phyloP scores from a whole-genome alignment of 2,797 vertebrate genomes.

The Harpagifer antarcticus region DNA sequence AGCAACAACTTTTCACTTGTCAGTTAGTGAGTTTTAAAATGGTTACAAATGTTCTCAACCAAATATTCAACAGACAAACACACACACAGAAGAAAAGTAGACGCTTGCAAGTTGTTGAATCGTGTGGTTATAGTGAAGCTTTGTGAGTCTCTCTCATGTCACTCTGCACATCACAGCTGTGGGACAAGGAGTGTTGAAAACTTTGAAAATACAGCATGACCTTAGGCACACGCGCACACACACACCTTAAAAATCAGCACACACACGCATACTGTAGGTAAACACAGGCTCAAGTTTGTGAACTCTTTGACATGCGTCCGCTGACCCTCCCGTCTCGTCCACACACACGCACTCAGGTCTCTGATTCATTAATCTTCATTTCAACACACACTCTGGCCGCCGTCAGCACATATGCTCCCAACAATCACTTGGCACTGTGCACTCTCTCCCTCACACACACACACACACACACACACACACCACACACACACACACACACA shows the following conservation, averaged over 20 bases:
- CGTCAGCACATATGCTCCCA: constrained; percentile 82
- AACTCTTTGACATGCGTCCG: constrained; percentile 56
- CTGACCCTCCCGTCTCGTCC: constrained; percentile 62
- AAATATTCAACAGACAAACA: constrained; percentile 23
- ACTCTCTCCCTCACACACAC: constrained; percentile 14
- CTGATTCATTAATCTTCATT: constrained; percentile 84
- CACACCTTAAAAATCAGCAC: not conserved
- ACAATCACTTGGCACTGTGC: constrained; percentile 80
- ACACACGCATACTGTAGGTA: constrained; percentile 28
- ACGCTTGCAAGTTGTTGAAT: constrained; percentile 52
- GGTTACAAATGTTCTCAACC: constrained; percentile 48
- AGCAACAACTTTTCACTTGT: constrained; percentile 29
- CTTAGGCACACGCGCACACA: constrained; percentile 26
- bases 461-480: too few relatives aligned
- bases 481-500: constrained; percentile 24
- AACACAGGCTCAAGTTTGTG: constrained; percentile 60
- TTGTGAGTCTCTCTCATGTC: constrained; percentile 66
- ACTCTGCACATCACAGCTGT: constrained; percentile 75
- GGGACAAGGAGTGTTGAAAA: constrained; percentile 66
- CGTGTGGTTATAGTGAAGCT: constrained; percentile 38
- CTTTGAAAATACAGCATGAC: constrained; percentile 55
- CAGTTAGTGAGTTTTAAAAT: constrained; percentile 27
- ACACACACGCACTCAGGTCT: constrained; percentile 51
- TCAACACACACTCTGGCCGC: constrained; percentile 81
- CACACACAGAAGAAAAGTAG: constrained; percentile 14